phyloP scores from a whole-genome alignment of 2,113 vertebrate genomes.

The Rhabdomys dilectus region DNA sequence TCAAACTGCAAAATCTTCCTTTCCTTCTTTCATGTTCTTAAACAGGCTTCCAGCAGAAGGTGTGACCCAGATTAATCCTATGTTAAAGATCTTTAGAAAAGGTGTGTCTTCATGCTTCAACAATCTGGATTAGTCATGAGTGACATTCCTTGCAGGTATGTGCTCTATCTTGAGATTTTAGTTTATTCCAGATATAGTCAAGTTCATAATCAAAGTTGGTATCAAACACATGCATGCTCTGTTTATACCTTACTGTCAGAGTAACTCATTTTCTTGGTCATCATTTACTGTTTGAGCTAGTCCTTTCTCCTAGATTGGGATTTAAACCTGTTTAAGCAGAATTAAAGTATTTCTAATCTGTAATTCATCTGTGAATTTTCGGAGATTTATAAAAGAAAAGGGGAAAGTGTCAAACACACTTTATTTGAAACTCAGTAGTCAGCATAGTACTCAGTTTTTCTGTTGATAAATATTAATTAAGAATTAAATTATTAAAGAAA shows the following conservation, averaged over 20 bases:
- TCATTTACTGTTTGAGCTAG: background rate
- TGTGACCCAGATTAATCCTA: background rate
- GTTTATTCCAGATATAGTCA: background rate
- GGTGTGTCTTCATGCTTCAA: background rate
- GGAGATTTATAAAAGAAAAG: constrained; percentile 1
- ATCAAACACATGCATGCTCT: background rate
- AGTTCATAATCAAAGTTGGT: background rate
- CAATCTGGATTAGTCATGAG: background rate
- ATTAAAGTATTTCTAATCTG: background rate
- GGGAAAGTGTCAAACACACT: background rate
- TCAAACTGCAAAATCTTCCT: background rate
- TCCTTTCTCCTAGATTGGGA: background rate
- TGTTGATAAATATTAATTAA: constrained; percentile 56
- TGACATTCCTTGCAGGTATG: background rate
- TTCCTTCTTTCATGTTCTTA: background rate
- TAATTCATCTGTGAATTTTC: background rate
- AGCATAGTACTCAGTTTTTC: background rate
- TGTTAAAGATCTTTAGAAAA: background rate
- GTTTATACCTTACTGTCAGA: background rate
- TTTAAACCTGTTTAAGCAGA: background rate
- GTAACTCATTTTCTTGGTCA: background rate
- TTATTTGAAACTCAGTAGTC: background rate
- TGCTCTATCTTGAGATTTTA: background rate
- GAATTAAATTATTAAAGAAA: constrained; percentile 35
- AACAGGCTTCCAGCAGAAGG: background rate